These are phyloP conservation scores for Chunga burmeisteri DNA, from an alignment of 2,113 vertebrate species.

Conservation along the genomic window DNA sequence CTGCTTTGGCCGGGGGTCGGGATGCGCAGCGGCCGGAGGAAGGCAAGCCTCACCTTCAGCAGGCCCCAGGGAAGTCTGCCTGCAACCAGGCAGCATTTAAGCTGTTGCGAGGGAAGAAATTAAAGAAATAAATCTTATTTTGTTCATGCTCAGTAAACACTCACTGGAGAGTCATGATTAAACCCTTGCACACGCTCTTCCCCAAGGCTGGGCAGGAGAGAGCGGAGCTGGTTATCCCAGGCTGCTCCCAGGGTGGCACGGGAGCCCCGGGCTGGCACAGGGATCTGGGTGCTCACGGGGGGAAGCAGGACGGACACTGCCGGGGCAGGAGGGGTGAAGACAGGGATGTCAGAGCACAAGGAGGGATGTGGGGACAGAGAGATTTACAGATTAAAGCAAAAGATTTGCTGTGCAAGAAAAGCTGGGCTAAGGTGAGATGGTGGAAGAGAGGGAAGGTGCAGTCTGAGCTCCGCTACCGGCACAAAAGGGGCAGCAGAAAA, in stretches of 20 bases:
- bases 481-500: neutral
- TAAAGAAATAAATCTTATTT: constrained; percentile 35
- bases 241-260: neutral
- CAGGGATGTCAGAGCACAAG: neutral
- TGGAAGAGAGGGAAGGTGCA: neutral
- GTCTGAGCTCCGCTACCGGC: neutral
- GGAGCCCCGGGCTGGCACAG: neutral
- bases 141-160: neutral
- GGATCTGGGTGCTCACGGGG: neutral
- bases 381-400: neutral
- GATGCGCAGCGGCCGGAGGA: neutral
- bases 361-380: neutral
- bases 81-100: neutral
- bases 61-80: neutral
- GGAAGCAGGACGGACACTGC: neutral
- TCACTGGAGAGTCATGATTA: neutral
- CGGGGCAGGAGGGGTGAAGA: neutral
- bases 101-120: neutral
- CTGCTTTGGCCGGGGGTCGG: neutral
- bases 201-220: neutral
- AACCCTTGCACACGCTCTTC: neutral
- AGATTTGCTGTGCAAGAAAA: neutral
- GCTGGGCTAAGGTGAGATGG: neutral
- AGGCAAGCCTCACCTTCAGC: neutral
- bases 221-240: rapidly evolving